Percentiles rank a stretch among this genome's conserved stretches.
phyloP scores from a whole-genome alignment of 2,113 vertebrate genomes.

The Myiopsitta monachus region DNA sequence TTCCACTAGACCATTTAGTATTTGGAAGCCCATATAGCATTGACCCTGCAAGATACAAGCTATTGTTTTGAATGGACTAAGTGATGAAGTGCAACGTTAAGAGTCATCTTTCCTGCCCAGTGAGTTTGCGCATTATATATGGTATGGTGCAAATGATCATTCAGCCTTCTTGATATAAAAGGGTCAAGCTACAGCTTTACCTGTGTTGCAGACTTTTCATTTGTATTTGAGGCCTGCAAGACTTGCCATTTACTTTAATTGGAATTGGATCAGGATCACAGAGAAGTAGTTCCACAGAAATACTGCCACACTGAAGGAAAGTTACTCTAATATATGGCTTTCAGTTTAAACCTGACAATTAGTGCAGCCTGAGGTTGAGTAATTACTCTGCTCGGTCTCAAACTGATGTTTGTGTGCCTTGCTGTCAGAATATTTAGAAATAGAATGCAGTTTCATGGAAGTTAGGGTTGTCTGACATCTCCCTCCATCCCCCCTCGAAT shows the following conservation, averaged over 20 bases:
- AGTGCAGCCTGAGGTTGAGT: background rate
- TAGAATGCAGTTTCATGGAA: background rate
- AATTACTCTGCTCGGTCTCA: background rate
- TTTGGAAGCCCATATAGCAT: background rate
- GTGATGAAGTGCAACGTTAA: background rate
- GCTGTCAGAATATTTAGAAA: background rate
- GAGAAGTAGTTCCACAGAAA: background rate
- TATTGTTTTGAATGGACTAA: background rate
- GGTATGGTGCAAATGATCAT: background rate
- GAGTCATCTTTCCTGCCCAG: background rate
- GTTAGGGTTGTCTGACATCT: background rate
- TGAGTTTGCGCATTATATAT: background rate
- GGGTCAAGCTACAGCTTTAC: background rate
- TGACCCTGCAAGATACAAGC: background rate
- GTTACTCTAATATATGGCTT: background rate
- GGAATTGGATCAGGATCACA: background rate
- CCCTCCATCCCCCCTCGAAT: rapidly evolving
- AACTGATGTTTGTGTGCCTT: background rate
- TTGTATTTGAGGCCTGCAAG: background rate
- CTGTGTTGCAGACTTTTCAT: background rate
- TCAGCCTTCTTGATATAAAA: background rate
- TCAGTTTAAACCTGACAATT: background rate
- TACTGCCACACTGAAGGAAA: background rate
- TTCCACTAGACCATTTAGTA: background rate
- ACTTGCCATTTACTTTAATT: background rate